Conservation (phyloP, 2,113 vertebrate genomes). For the Austrofundulus limnaeus region DNA sequence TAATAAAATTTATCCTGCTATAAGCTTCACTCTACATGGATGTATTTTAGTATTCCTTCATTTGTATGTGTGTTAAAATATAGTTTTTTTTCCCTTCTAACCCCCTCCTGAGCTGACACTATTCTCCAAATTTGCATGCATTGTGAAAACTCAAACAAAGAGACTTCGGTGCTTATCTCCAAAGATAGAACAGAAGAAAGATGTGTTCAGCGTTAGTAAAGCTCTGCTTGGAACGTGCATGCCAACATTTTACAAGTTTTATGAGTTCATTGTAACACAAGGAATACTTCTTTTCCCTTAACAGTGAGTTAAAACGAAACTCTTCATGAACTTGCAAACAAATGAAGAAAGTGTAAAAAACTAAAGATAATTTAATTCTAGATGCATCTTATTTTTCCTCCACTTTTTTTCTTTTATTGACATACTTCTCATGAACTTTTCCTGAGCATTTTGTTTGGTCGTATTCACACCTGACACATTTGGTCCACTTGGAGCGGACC, state of each 20-base stretch:
- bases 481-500: too few relatives aligned
- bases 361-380: too few relatives aligned
- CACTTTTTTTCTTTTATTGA: too few relatives aligned
- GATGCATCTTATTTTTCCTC: too few relatives aligned
- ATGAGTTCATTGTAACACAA: conserved; percentile 24
- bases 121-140: conserved; percentile 50
- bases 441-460: too few relatives aligned
- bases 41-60: conserved; percentile 32
- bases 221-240: conserved; percentile 14
- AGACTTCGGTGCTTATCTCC: conserved; percentile 31
- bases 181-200: conserved; percentile 44
- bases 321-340: conserved; percentile 24
- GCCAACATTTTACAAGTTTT: conserved; percentile 30
- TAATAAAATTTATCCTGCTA: conserved; percentile 45
- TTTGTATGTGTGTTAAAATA: conserved; percentile 36
- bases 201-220: conserved; percentile 18
- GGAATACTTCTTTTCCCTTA: conserved; percentile 27
- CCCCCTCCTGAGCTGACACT: conserved; percentile 31
- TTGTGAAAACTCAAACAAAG: conserved; percentile 49
- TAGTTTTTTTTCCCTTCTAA: conserved; percentile 32
- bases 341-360: background rate
- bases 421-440: too few relatives aligned
- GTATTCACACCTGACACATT: too few relatives aligned
- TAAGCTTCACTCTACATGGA: conserved; percentile 16
- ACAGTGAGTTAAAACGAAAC: conserved; percentile 23